These are phyloP conservation scores for Elgaria multicarinata DNA, from an alignment of 2,113 vertebrate species.

Conservation along the genomic window DNA sequence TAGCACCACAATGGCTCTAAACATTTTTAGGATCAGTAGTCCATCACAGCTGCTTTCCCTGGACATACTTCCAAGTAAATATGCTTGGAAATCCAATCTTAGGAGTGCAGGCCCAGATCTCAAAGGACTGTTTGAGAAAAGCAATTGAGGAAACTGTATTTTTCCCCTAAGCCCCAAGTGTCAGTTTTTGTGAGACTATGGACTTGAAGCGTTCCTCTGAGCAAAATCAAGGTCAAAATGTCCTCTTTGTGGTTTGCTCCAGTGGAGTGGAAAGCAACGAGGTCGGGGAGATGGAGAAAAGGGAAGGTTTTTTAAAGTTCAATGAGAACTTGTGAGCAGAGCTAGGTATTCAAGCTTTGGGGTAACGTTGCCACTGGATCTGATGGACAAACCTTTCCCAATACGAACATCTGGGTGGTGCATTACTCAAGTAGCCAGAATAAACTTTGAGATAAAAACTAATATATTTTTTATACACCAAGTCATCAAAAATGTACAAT, in stretches of 20 bases:
- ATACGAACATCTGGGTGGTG: background rate
- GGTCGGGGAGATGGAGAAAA: background rate
- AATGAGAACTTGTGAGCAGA: background rate
- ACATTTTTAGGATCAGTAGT: background rate
- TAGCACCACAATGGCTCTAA: conserved; percentile 30
- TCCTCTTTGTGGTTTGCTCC: background rate
- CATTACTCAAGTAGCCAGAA: background rate
- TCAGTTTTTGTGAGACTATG: background rate
- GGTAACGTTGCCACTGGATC: background rate
- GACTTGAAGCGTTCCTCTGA: background rate
- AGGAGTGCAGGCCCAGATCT: background rate
- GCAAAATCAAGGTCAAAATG: background rate
- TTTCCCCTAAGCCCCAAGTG: background rate
- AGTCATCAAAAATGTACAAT: background rate
- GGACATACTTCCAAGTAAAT: background rate
- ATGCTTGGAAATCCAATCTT: background rate
- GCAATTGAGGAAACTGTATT: background rate
- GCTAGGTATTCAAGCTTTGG: background rate
- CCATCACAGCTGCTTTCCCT: background rate
- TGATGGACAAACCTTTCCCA: background rate
- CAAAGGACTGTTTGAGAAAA: background rate
- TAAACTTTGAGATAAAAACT: background rate
- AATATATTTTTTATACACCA: background rate
- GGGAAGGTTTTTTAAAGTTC: background rate
- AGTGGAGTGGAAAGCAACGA: background rate